Evolutionary conservation across 2,113 vertebrate species (phyloP).

Genomic region (Strix aluco): DNA sequence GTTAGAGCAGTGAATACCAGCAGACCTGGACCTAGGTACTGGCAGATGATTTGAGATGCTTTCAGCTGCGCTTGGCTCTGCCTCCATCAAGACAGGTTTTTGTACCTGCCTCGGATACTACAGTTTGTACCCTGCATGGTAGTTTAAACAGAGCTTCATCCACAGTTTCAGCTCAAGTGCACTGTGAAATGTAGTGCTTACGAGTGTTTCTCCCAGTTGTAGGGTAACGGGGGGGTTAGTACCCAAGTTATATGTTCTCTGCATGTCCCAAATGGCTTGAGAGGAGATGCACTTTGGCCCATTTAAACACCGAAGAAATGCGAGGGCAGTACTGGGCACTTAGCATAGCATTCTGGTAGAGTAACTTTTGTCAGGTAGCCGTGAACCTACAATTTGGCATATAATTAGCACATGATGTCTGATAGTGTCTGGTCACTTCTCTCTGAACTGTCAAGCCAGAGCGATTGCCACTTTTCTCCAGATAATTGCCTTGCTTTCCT

Average conservation of each 20-base stretch:
- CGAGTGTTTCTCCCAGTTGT: neutral
- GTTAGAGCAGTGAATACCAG: neutral
- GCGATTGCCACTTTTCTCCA: neutral
- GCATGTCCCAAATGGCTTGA: neutral
- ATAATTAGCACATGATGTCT: fast-evolving
- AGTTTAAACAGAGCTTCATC: neutral
- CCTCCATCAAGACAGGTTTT: neutral
- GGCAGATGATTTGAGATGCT: neutral
- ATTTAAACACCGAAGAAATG: neutral
- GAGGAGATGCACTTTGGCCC: fast-evolving
- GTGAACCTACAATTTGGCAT: neutral
- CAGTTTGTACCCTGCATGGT: neutral
- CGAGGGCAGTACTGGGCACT: neutral
- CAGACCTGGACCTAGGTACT: neutral
- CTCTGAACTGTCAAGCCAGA: neutral
- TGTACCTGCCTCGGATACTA: neutral
- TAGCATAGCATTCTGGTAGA: neutral
- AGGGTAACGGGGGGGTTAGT: neutral
- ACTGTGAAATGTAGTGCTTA: neutral
- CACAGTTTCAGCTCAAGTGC: neutral
- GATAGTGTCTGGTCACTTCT: neutral
- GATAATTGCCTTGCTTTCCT: neutral
- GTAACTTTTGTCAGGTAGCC: neutral
- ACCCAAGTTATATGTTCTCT: neutral
- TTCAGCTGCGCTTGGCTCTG: neutral